Evolutionary conservation across 2,888 invertebrate species (phyloP), one percentile per base, ranked within the genome.

Genomic region (Eristalis intricaria): DNA sequence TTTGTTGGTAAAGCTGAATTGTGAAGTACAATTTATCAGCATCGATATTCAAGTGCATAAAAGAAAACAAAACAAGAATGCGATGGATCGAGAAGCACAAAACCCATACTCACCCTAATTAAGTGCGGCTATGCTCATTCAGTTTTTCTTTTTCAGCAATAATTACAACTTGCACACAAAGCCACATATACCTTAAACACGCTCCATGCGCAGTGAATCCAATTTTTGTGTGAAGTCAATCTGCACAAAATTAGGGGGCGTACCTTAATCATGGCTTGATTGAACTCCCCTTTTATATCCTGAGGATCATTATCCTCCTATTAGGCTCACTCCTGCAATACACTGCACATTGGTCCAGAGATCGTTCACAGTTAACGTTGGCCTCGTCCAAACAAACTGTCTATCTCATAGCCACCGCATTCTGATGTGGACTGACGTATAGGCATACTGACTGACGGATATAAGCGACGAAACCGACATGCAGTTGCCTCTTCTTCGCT

Each of bases 231-330:
- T 84, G 90, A 89, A 89, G 89, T 89, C 88, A 89, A 89, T 89
- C 89, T 89, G 77, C 68, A 75, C 84, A 89, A 90, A 88, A 89
- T 90, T 89, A 89, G 89, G 86, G 91, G 90, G 91, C 92, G 92
- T 91, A 90, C 90, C 91, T 91, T 91, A 91, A 92, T 92, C 92
- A 91, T 90, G 91, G 90, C 90, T 91, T 91, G 91, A 91, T 91
- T 91, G 91, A 89, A 91, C 91, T 88, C 80, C 88, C 81, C 88
- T 84, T 88, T 84, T 84, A 88, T 84, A 77, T 81, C 84, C 76
- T 81, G 65, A 10, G 88, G 84, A 88, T 77, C 84, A 88, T 88
- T 84, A 88, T 84, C 84, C 88, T 84, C 80, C 79, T 84, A 80
- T 87, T 87, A 84, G 87, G 79, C 75, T 75, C 83, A 87, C 87